A percentile compares a stretch with the other conserved stretches of the same genome.
phyloP scores from a whole-genome alignment of 2,888 invertebrate species.

The Drosophila quinaria region DNA sequence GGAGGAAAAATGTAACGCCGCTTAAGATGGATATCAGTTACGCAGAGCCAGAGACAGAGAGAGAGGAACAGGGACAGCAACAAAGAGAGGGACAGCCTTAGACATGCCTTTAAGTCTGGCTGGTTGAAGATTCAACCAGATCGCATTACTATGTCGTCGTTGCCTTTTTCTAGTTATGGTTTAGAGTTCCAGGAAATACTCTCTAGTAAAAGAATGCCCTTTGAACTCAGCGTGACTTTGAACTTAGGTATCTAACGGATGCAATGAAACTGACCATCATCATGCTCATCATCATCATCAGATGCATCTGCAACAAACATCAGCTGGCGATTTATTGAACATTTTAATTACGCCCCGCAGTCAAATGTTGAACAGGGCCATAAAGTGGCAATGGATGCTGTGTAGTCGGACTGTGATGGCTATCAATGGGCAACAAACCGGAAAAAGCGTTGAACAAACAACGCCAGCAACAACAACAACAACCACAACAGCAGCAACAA shows the following conservation, averaged over 20 bases:
- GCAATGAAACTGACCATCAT: constrained; percentile 5
- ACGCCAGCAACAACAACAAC: background rate
- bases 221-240: constrained; percentile 21
- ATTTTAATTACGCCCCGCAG: constrained; percentile 72
- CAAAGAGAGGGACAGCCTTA: background rate
- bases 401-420: constrained; percentile 42
- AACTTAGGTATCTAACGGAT: constrained; percentile 15
- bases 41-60: constrained; percentile 46
- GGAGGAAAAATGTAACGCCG: constrained; percentile 69
- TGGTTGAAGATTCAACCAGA: constrained; percentile 7
- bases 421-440: constrained; percentile 69
- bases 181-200: constrained; percentile 18
- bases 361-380: constrained; percentile 32
- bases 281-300: background rate
- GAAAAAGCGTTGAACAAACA: constrained; percentile 67
- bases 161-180: constrained; percentile 10
- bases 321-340: constrained; percentile 67
- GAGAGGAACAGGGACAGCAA: background rate
- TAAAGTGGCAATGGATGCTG: constrained; percentile 33
- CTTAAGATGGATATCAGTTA: constrained; percentile 76
- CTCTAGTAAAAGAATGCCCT: constrained; percentile 10
- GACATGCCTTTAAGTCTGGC: background rate
- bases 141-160: constrained; percentile 9
- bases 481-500: background rate
- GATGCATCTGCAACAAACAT: background rate